These are phyloP conservation scores for Riparia riparia DNA, from an alignment of 2,113 vertebrate species.

Conservation along the genomic window DNA sequence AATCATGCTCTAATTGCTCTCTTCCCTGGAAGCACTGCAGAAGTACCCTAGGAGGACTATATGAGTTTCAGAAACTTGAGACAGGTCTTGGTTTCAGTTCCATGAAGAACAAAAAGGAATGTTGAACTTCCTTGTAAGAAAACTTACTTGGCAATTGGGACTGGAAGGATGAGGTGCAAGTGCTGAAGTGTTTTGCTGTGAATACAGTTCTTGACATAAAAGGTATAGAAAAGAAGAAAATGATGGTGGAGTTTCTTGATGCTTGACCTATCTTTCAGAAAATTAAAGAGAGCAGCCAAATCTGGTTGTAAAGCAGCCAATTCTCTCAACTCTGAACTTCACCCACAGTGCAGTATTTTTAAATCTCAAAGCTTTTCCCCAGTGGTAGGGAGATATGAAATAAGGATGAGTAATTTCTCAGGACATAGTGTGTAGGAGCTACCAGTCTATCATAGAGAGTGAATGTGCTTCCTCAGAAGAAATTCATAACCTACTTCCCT, in stretches of 20 bases:
- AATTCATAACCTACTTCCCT: neutral
- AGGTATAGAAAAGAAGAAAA: neutral
- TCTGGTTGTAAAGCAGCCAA: neutral
- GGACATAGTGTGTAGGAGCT: neutral
- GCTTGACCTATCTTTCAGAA: neutral
- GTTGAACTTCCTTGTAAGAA: neutral
- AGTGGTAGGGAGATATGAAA: neutral
- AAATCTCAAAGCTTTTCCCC: neutral
- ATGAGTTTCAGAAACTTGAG: neutral
- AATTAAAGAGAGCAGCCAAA: neutral
- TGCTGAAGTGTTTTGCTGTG: neutral
- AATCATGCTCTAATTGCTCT: neutral
- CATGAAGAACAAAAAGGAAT: neutral
- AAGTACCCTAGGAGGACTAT: neutral
- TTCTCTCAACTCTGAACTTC: neutral
- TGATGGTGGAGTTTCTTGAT: neutral
- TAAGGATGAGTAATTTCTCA: neutral
- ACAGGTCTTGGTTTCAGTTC: neutral
- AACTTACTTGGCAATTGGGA: neutral
- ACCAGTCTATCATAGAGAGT: neutral
- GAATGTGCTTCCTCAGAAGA: neutral
- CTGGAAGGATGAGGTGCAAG: neutral
- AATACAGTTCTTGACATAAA: neutral
- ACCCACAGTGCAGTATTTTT: neutral
- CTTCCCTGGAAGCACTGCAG: neutral